phyloP scores from a whole-genome alignment of 2,113 vertebrate species.

The Forbesichthys papilliferus region DNA sequence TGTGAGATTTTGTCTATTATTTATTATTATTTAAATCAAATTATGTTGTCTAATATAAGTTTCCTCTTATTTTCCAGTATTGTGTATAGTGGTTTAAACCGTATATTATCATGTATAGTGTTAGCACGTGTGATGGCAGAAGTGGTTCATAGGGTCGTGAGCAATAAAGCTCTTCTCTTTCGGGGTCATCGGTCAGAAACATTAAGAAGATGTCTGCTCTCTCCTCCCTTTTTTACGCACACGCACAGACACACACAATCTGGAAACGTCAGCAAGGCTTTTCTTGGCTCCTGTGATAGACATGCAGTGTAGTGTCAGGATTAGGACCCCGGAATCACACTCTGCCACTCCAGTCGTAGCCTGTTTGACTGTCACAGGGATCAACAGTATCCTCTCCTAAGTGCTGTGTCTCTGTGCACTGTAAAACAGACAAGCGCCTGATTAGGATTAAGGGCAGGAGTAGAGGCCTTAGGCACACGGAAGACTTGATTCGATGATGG shows the following conservation, averaged over 20 bases:
- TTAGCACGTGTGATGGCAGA: too few relatives aligned
- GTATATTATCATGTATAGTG: too few relatives aligned
- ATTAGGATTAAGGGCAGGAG: constrained; percentile 59
- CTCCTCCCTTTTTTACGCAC: not conserved
- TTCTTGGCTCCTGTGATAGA: constrained; percentile 33
- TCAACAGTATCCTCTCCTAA: constrained; percentile 58
- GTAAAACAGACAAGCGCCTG: constrained; percentile 28
- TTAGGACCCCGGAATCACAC: constrained; percentile 66
- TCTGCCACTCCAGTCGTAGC: constrained; percentile 67
- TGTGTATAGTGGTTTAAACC: too few relatives aligned
- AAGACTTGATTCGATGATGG: not conserved
- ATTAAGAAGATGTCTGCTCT: too few relatives aligned
- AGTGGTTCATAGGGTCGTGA: too few relatives aligned
- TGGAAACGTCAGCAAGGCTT: constrained; percentile 8
- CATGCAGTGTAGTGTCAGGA: constrained; percentile 45
- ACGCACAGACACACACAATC: not conserved
- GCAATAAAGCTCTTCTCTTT: too few relatives aligned
- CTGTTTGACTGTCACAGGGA: constrained; percentile 62
- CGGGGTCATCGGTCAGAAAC: too few relatives aligned
- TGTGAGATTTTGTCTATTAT: not conserved
- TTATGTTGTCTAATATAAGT: not conserved
- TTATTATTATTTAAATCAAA: not conserved
- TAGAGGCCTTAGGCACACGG: constrained; percentile 2
- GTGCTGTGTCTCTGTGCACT: constrained; percentile 15
- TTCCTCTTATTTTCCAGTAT: not conserved